Evolutionary conservation across 2,888 invertebrate species (phyloP), one percentile per base, ranked within the genome.

Genomic region (Eilema sororculum): DNA sequence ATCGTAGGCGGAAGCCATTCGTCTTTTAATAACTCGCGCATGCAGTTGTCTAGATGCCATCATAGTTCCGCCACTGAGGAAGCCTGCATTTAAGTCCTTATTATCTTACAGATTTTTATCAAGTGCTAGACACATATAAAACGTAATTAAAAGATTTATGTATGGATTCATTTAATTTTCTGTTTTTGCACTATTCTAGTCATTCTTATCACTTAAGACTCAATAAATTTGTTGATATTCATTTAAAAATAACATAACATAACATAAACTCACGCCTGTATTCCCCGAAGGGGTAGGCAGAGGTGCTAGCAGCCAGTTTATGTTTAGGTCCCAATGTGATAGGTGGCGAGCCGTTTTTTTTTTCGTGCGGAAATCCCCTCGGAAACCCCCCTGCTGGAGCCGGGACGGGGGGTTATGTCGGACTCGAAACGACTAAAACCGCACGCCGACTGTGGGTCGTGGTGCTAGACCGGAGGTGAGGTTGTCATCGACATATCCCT

Each of bases 61-160:
- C 68, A 1, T n/a, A 68, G 65, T 72, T 72, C 68, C 68, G 62
- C 65, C 60, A 61, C 68, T 71, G 41, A 65, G 60, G 25, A 60
- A 56, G 62, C n/a, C 58, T 9, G 57, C 68, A 58, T 61, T 68
- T 65, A 60, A n/a, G 52, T 52, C 20, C 52, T 68, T 25, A 30
- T 22, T n/a, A n/a, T 30, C 65, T 65, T 57, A 30, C 60, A 67
- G 67, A 20, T 60, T 33, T 33, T 16, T 33, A 67, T 71, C 64
- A 64, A 59, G 57, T 24, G 16, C 46, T 66, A 20, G 13, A 30
- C 16, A 16, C 22, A 9, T 16, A 57, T 33, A 56, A 24, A 30
- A 24, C 6, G 16, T n/a, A 46, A 46, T 20, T 46, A 46, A 46
- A 46, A 46, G 20, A 46, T 20, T 20, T 46, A 46, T 46, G 46